A percentile compares a stretch with the other conserved stretches of the same genome.
Evolutionary conservation across 2,113 vertebrate genomes (phyloP).

Genomic region (Xenotilapia flavipinnis): DNA sequence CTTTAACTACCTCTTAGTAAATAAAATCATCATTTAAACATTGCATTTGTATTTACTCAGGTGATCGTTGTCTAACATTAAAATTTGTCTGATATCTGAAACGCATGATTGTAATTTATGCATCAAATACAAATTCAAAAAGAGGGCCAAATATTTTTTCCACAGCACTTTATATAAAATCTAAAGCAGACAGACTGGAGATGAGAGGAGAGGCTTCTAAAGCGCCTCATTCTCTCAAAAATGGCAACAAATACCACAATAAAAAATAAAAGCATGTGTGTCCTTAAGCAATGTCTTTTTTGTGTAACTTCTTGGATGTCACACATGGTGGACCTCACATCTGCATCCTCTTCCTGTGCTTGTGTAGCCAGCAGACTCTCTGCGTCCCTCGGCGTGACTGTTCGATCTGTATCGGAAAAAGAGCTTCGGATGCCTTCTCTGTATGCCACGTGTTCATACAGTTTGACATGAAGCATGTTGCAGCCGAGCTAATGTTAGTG

Average conservation of each 20-base stretch:
- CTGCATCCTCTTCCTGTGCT: conserved; percentile 4
- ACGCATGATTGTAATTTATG: accelerated
- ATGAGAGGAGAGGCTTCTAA: accelerated
- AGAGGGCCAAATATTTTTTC: background rate
- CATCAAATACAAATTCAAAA: background rate
- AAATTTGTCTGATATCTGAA: background rate
- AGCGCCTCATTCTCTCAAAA: accelerated
- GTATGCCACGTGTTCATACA: background rate
- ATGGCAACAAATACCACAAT: background rate
- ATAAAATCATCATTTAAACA: background rate
- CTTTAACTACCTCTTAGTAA: background rate
- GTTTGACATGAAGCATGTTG: background rate
- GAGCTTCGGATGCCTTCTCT: background rate
- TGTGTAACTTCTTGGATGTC: background rate
- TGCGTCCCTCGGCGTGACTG: background rate
- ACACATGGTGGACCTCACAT: background rate
- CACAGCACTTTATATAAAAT: background rate
- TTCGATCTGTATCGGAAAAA: background rate
- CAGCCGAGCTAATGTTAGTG: background rate
- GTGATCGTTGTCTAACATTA: accelerated
- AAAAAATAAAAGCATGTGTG: background rate
- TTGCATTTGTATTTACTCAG: background rate
- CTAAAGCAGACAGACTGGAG: background rate
- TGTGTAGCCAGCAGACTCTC: background rate
- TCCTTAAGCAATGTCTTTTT: background rate